Evolutionary conservation across 53 echinoderm and acorn worm genomes (phyloP), one percentile per base, ranked within the genome.

Genomic region (Holothuria scabra): DNA sequence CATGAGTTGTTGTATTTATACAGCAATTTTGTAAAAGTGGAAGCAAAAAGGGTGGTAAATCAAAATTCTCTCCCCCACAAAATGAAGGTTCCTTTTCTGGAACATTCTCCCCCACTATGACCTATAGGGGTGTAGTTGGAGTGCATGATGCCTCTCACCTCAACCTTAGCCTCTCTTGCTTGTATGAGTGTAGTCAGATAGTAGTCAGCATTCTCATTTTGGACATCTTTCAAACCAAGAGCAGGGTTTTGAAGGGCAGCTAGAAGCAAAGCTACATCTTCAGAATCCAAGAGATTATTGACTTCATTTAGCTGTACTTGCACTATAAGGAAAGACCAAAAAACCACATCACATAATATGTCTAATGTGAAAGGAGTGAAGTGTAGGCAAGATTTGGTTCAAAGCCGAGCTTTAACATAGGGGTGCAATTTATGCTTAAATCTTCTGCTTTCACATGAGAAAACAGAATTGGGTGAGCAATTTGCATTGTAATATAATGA

Each of bases 201-300:
- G 79, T 84, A 94, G 46, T 74, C 85, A 26, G 83, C 91, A 69
- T 92, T 92, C 84, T 92, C 94, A 25, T 60, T 55, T 11, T 89
- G 86, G 49, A 97, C 92, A 57, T 93, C 89, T 46, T 94, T 94
- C 59, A 92, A 60, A 22, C 92, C 90, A 0, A 94, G 85, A 84
- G 85, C 89, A 2, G 92, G 85, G 52, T 85, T 89, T 84, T 86
- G 86, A 48, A 97, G 76, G 25, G 83, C 90, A 29, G 89, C 87
- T 9, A 94, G 81, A 34, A 97, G 80, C 38, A 83, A 83, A 18
- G 78, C 70, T 20, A 81, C 86, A 80, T 97, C 92, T 29, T 86
- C 78, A 60, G 75, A 85, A 28, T 88, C 92, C 76, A 97, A 66
- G n/a, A 89, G 85, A 10, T 72, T 58, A 48, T 92, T 91, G 48